A percentile compares a stretch with the other conserved stretches of the same genome.
Evolutionary conservation across 92 coral and sea anemone genomes (phyloP).

Genomic region (Epizoanthus ramosus): DNA sequence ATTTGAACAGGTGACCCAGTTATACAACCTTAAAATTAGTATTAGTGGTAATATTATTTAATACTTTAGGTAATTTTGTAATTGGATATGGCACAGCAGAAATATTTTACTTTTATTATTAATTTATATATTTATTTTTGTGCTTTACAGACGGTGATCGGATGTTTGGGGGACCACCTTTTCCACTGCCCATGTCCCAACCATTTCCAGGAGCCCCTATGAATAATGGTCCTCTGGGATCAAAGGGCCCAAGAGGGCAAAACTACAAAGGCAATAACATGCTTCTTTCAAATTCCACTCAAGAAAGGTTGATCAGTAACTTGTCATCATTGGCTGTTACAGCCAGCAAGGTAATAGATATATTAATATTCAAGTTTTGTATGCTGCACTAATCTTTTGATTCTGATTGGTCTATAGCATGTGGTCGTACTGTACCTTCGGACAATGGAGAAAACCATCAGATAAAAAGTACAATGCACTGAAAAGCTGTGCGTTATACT

Average conservation of each 20-base stretch:
- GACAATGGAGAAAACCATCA: too few relatives aligned
- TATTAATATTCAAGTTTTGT: too few relatives aligned
- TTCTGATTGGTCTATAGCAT: too few relatives aligned
- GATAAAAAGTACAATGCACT: too few relatives aligned
- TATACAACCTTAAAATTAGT: too few relatives aligned
- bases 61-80: too few relatives aligned
- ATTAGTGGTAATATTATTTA: too few relatives aligned
- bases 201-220: slow-evolving; percentile 43
- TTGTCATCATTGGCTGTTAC: slow-evolving; percentile 70
- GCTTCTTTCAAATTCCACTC: slow-evolving; percentile 48
- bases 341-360: slow-evolving; percentile 66
- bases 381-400: too few relatives aligned
- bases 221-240: slow-evolving; percentile 75
- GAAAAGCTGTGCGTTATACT: too few relatives aligned
- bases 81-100: too few relatives aligned
- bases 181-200: slow-evolving; percentile 40
- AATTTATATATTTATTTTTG: background rate
- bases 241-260: slow-evolving; percentile 66
- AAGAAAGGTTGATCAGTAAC: slow-evolving; percentile 67
- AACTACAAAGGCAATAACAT: slow-evolving; percentile 57
- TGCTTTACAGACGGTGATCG: slow-evolving; percentile 26
- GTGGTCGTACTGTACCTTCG: too few relatives aligned
- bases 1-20: too few relatives aligned
- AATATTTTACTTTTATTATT: background rate
- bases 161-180: slow-evolving; percentile 36